Base-by-base conservation (phyloP, 2,888 invertebrate species). In the Drosophila meridiana region DNA sequence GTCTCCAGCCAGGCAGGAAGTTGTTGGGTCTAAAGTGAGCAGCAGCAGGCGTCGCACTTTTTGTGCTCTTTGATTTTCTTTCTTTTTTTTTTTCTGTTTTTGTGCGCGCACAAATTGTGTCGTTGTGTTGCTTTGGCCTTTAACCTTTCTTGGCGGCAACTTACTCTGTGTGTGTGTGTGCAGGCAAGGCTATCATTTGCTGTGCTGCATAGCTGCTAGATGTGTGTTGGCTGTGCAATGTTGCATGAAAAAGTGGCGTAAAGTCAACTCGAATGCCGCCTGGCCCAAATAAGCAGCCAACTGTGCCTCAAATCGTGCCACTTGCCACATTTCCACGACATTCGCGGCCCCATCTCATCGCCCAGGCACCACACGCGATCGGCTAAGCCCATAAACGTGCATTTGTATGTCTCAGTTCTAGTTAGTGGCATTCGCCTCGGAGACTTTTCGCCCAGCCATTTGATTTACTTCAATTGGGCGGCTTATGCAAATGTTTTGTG, bases 231-330 rank as follows among this genome's bases (percentile, higher is more conserved):
- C 83, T 80, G 84, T 89, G 85, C 87, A 89, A 82, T 78, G 87
- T 89, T 87, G 82, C 87, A 85, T 89, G 85, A 84, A 85, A 89
- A 84, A 87, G 80, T 89, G 68, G 87, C 82, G 87, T 87, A 89
- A 85, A 87, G 78, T 73, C 78, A 78, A 53, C 69, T 72, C 56
- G 55, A 60, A 36, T 66, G 60, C 65, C 50, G 62, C 70, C 73
- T 88, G 87, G 59, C 78, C 83, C 84, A 87, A 83, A 89, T 86
- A 85, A 70, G 75, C 71, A 71, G 60, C 71, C 72, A 81, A 70
- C 80, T 79, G 68, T 76, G 73, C 84, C 76, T 38, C 62, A 52
- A 83, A 76, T 81, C 75, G 83, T 83, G 83, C 78, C 83, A 83
- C 83, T 84, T 76, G 77, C 77, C 80, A 76, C 80, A 83, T 87